Percentiles rank a stretch among this genome's conserved stretches.
Evolutionary conservation across 2,888 invertebrate genomes (phyloP).

Genomic region (Macrosiphum euphorbiae): DNA sequence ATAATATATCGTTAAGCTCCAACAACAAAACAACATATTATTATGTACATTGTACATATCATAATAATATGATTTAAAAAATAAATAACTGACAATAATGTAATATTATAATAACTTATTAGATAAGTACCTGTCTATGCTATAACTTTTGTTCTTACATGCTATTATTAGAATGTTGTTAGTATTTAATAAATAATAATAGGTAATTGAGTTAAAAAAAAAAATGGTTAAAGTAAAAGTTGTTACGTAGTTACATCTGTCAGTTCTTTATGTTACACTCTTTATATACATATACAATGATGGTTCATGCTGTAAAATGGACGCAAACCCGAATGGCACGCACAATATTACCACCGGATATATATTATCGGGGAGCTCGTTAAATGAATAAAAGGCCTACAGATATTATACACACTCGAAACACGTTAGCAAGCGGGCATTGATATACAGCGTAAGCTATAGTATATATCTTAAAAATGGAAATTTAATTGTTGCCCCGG

Average conservation of each 20-base stretch:
- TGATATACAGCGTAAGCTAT: background rate
- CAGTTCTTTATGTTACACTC: background rate
- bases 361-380: background rate
- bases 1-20: background rate
- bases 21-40: background rate
- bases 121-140: background rate
- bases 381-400: slow-evolving; percentile 6
- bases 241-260: background rate
- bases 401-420: background rate
- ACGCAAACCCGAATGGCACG: background rate
- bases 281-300: background rate
- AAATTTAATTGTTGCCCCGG: background rate
- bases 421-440: background rate
- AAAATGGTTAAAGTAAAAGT: background rate
- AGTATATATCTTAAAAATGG: background rate
- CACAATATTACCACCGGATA: background rate
- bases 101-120: background rate
- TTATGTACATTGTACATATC: too few relatives aligned
- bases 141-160: background rate
- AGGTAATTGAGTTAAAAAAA: background rate
- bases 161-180: background rate
- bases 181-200: background rate
- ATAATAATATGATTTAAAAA: background rate
- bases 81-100: background rate
- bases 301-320: background rate